Evolutionary conservation across 1,140 invertebrate genomes (phyloP).

Genomic region (Drosophila busckii): DNA sequence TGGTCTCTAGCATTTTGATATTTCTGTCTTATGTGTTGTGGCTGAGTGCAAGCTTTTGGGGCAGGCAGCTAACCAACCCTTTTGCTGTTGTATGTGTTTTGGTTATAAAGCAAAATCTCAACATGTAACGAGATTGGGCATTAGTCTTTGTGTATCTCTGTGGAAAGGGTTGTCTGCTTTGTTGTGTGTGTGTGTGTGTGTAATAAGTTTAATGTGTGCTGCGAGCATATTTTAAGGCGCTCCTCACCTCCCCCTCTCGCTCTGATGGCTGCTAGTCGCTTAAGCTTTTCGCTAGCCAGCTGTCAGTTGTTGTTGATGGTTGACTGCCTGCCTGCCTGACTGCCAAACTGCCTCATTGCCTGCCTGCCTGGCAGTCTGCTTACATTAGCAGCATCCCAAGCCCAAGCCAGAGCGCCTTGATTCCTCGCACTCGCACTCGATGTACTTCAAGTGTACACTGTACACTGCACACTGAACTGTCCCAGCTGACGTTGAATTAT

Average conservation of each 20-base stretch:
- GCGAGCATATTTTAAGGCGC: conserved; percentile 65
- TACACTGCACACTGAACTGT: conserved; percentile 57
- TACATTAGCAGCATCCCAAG: conserved; percentile 43
- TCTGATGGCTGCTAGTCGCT: conserved; percentile 3
- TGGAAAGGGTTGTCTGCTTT: background rate
- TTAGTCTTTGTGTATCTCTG: conserved; percentile 18
- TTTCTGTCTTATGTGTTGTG: conserved; percentile 47
- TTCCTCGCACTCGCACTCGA: conserved; percentile 15
- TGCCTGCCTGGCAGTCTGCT: conserved; percentile 7
- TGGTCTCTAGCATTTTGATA: conserved; percentile 51
- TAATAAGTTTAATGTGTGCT: conserved; percentile 77
- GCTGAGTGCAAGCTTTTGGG: background rate
- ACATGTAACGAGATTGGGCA: conserved; percentile 45
- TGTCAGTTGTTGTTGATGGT: conserved; percentile 68
- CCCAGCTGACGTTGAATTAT: conserved; percentile 77
- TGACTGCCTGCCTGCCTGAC: conserved; percentile 34
- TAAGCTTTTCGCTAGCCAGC: conserved; percentile 60
- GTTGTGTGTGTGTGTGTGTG: conserved; percentile 1
- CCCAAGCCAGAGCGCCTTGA: conserved; percentile 23
- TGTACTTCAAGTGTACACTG: conserved; percentile 16
- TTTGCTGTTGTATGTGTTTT: conserved; percentile 51
- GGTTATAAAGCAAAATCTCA: conserved; percentile 55
- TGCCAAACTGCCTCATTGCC: background rate
- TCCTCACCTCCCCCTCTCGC: background rate
- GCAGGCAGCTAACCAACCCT: conserved; percentile 46